A percentile compares a stretch with the other conserved stretches of the same genome.
These are phyloP conservation scores for Drosophila paulistorum DNA, from an alignment of 1,140 invertebrate species.

Conservation along the genomic window DNA sequence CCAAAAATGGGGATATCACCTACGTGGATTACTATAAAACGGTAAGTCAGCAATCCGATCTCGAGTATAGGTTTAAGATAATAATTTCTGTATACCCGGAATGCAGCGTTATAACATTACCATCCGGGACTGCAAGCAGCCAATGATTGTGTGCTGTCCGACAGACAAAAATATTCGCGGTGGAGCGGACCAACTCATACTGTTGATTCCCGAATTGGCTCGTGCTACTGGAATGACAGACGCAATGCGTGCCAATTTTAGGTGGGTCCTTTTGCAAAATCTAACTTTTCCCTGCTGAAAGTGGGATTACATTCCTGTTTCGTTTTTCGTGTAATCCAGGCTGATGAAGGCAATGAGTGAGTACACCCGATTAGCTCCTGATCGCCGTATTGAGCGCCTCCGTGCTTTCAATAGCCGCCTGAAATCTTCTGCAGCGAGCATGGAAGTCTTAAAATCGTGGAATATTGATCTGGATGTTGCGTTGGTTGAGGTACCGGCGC, in stretches of 20 bases:
- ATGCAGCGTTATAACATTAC: slow-evolving; percentile 85
- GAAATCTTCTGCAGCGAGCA: slow-evolving; percentile 82
- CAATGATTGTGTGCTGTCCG: slow-evolving; percentile 86
- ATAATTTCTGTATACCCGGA: slow-evolving; percentile 1
- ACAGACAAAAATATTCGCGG: slow-evolving; percentile 87
- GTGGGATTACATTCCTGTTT: neutral
- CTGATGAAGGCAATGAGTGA: slow-evolving; percentile 87
- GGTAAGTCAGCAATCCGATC: slow-evolving; percentile 46
- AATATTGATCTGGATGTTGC: slow-evolving; percentile 85
- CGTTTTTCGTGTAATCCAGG: slow-evolving; percentile 40
- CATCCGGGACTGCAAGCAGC: slow-evolving; percentile 85
- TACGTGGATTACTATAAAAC: slow-evolving; percentile 91
- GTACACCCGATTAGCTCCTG: slow-evolving; percentile 87
- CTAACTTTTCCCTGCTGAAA: neutral
- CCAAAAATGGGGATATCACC: slow-evolving; percentile 85
- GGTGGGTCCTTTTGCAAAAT: slow-evolving; percentile 24
- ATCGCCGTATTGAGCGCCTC: slow-evolving; percentile 86
- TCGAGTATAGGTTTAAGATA: neutral
- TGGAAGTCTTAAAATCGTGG: slow-evolving; percentile 86
- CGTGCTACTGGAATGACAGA: slow-evolving; percentile 87
- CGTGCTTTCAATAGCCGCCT: slow-evolving; percentile 86
- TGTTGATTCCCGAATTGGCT: slow-evolving; percentile 90
- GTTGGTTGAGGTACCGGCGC: slow-evolving; percentile 86
- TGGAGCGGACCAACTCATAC: slow-evolving; percentile 84
- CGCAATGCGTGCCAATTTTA: slow-evolving; percentile 85